Evolutionary conservation across 2,888 invertebrate genomes (phyloP).

Genomic region (Meta bourneti): DNA sequence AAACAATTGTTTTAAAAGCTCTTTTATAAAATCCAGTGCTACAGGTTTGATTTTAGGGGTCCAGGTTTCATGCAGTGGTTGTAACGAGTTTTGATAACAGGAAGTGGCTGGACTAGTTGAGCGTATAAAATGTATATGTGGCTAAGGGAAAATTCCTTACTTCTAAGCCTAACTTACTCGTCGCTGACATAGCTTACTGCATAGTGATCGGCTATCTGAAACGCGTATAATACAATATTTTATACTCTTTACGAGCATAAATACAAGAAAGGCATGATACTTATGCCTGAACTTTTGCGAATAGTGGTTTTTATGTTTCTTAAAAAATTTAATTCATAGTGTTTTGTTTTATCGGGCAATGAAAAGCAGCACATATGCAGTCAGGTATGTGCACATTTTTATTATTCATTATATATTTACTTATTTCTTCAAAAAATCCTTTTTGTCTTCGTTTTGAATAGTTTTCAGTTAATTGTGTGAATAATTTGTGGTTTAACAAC

Average conservation of each 20-base stretch:
- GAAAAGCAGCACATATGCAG: constrained; percentile 61
- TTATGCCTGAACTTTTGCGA: not conserved
- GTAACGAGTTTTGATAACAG: constrained; percentile 10
- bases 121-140: constrained; percentile 37
- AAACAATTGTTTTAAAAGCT: not conserved
- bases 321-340: not conserved
- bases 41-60: not conserved
- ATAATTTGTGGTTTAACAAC: not conserved
- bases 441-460: not conserved
- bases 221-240: not conserved
- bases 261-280: constrained; percentile 25
- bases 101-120: constrained; percentile 44
- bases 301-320: too few species aligned
- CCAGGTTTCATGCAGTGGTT: constrained; percentile 7
- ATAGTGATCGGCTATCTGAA: constrained; percentile 1
- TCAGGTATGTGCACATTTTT: constrained; percentile 40
- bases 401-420: not conserved
- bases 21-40: not conserved
- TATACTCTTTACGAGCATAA: not conserved
- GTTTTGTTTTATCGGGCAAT: constrained; percentile 8
- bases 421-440: not conserved
- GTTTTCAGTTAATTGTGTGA: not conserved
- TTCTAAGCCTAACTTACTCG: constrained; percentile 43
- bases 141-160: constrained; percentile 31
- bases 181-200: not conserved